Evolutionary conservation across 2,113 vertebrate genomes (phyloP).

Genomic region (Chloroceryle aenea): DNA sequence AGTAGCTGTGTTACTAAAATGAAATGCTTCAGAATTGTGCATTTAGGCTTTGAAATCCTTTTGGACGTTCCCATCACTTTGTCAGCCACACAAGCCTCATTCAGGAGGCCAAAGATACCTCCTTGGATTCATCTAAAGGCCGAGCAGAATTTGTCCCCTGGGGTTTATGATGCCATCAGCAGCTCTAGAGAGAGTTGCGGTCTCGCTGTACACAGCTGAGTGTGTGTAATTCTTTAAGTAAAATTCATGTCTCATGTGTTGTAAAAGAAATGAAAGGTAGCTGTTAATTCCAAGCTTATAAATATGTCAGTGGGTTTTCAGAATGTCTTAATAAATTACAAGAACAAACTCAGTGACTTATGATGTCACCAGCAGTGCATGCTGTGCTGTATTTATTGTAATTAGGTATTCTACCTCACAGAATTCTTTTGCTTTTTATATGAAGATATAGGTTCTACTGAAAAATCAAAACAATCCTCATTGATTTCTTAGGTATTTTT

Average conservation of each 20-base stretch:
- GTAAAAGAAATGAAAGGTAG: constrained; percentile 70
- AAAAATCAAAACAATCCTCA: not conserved
- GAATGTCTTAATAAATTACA: constrained; percentile 75
- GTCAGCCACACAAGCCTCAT: not conserved
- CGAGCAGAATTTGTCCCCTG: not conserved
- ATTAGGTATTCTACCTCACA: not conserved
- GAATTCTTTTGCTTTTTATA: not conserved
- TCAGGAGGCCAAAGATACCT: not conserved
- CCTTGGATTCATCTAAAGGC: not conserved
- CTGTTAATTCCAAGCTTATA: constrained; percentile 78
- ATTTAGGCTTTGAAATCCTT: not conserved
- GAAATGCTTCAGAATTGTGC: not conserved
- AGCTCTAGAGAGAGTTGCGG: not conserved
- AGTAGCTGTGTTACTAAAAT: not conserved
- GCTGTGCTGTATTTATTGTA: constrained; percentile 18
- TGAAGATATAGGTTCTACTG: not conserved
- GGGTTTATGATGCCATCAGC: not conserved
- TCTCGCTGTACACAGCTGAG: not conserved
- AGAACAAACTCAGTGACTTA: constrained; percentile 62
- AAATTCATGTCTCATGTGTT: constrained; percentile 41
- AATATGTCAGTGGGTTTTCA: constrained; percentile 76
- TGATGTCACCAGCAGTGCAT: constrained; percentile 56
- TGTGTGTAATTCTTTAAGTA: constrained; percentile 28
- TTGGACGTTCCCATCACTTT: not conserved
- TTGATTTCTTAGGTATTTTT: not conserved